These are phyloP conservation scores for Aleiodes alternator DNA, from an alignment of 2,888 invertebrate species.

Conservation along the genomic window DNA sequence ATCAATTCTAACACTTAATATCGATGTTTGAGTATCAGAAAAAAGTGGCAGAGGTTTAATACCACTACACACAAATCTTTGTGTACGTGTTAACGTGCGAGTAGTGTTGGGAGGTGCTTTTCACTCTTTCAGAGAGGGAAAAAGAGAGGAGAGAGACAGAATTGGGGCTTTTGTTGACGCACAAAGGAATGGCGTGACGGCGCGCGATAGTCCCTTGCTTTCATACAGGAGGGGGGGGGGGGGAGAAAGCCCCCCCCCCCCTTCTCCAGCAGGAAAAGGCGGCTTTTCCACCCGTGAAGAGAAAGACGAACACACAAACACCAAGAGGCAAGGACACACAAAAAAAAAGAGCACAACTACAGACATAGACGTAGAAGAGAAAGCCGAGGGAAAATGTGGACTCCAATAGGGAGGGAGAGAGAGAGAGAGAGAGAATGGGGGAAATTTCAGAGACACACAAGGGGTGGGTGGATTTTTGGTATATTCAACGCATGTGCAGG, in stretches of 20 bases:
- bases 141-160: neutral
- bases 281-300: conserved; percentile 41
- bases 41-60: neutral
- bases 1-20: neutral
- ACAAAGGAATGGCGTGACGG: conserved; percentile 70
- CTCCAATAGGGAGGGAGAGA: too few relatives aligned
- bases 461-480: conserved; percentile 56
- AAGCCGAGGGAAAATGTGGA: conserved; percentile 45
- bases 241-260: conserved; percentile 42
- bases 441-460: conserved; percentile 43
- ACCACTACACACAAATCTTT: conserved; percentile 49
- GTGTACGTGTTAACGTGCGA: conserved; percentile 55
- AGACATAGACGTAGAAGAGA: conserved; percentile 38
- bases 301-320: conserved; percentile 33
- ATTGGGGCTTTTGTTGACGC: conserved; percentile 66
- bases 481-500: conserved; percentile 75
- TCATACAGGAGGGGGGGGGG: conserved; percentile 46
- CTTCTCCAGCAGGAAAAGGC: conserved; percentile 49
- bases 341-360: conserved; percentile 40
- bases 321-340: conserved; percentile 39
- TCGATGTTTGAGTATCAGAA: conserved; percentile 18
- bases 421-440: conserved; percentile 46
- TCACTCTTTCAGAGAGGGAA: conserved; percentile 21
- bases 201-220: conserved; percentile 63
- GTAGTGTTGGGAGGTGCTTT: conserved; percentile 42